Evolutionary conservation across 1,140 invertebrate species (phyloP).

Genomic region (Chrysomallon squamiferum): DNA sequence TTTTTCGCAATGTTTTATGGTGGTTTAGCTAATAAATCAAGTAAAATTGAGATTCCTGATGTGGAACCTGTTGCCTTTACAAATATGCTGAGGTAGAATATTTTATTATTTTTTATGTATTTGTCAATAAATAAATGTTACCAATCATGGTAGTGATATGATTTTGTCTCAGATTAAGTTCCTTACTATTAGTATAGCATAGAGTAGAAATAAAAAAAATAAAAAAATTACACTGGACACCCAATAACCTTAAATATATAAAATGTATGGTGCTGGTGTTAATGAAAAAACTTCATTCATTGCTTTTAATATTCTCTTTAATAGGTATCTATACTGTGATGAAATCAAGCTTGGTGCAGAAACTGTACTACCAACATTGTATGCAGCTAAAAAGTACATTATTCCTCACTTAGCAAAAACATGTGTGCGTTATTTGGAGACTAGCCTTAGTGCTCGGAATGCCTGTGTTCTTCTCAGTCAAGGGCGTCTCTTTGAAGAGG

Average conservation of each 20-base stretch:
- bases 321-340: constrained; percentile 94
- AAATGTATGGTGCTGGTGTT: too few species aligned
- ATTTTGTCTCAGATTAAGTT: too few species aligned
- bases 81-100: constrained; percentile 67
- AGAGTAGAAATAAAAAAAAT: too few species aligned
- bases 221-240: too few species aligned
- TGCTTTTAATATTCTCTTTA: constrained; percentile 19
- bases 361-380: constrained; percentile 84
- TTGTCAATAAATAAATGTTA: too few species aligned
- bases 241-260: too few species aligned
- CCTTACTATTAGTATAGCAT: too few species aligned
- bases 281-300: too few species aligned
- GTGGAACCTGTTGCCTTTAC: constrained; percentile 77
- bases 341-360: constrained; percentile 85
- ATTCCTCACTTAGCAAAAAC: constrained; percentile 81
- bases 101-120: too few species aligned
- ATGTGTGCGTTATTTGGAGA: constrained; percentile 83
- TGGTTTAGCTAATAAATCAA: constrained; percentile 72
- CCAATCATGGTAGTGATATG: too few species aligned
- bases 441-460: constrained; percentile 80
- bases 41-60: constrained; percentile 81
- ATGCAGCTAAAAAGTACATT: constrained; percentile 88
- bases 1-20: constrained; percentile 90
- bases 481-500: constrained; percentile 82
- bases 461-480: constrained; percentile 81